A percentile compares a stretch with the other conserved stretches of the same genome.
These are phyloP conservation scores for Mus pahari DNA, from an alignment of 2,113 vertebrate genomes.

Conservation along the genomic window DNA sequence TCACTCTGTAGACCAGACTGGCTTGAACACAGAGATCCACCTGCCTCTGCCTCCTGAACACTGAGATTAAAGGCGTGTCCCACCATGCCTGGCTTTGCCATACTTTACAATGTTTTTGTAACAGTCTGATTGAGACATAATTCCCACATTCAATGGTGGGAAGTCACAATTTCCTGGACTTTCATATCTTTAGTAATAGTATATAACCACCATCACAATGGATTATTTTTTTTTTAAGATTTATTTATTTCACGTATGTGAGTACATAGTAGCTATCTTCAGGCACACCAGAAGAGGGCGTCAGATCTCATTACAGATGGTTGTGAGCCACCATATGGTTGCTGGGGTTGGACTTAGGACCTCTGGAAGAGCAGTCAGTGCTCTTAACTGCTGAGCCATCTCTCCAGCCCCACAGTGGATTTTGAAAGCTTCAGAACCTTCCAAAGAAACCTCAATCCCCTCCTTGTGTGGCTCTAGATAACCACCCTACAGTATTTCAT, in stretches of 20 bases:
- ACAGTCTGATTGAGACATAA: slow-evolving; percentile 10
- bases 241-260: no score
- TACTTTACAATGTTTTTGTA: background rate
- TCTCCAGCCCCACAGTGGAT: background rate
- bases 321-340: no score
- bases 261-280: no score
- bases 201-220: background rate
- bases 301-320: no score
- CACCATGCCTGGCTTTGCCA: background rate
- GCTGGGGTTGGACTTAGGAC: no score
- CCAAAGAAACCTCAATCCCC: no score
- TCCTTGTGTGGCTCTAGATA: background rate
- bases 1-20: background rate
- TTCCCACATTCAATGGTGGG: background rate
- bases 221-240: no score
- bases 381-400: no score
- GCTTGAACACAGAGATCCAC: background rate
- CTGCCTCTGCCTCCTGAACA: background rate
- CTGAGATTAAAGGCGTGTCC: background rate
- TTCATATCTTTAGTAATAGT: background rate
- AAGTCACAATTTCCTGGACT: background rate
- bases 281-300: no score
- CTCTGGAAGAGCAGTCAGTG: no score
- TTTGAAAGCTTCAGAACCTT: background rate
- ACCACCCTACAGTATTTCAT: no score